Evolutionary conservation across 2,888 invertebrate species (phyloP).

Genomic region (Ennomos quercinarius): DNA sequence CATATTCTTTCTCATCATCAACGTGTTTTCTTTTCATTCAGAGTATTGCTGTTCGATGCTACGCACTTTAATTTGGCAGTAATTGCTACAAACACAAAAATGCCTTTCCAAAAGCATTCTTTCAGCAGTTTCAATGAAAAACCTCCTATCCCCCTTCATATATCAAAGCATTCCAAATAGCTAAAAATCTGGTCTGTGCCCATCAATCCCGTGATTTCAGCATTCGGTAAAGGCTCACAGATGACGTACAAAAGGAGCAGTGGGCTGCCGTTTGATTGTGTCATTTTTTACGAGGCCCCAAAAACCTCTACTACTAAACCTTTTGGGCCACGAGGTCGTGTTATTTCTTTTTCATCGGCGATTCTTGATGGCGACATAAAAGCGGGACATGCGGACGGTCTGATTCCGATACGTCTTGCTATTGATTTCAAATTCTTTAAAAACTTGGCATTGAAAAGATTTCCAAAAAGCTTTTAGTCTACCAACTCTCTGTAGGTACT

Average conservation of each 20-base stretch:
- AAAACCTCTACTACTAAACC: constrained; percentile 32
- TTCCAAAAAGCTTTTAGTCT: not conserved
- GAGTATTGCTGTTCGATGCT: too few species aligned
- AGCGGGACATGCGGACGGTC: constrained; percentile 19
- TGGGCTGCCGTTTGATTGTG: constrained; percentile 37
- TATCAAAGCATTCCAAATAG: constrained; percentile 35
- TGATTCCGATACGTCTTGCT: constrained; percentile 10
- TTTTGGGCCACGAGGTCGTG: constrained; percentile 32
- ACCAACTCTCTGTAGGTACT: too few species aligned
- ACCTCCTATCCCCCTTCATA: constrained; percentile 22
- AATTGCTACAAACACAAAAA: not conserved
- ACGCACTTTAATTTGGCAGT: too few species aligned
- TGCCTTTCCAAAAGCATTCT: constrained; percentile 11
- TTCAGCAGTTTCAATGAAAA: constrained; percentile 16
- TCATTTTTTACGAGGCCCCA: constrained; percentile 39
- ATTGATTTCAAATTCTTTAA: constrained; percentile 4
- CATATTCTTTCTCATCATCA: too few species aligned
- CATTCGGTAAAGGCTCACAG: constrained; percentile 29
- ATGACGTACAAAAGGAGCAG: constrained; percentile 37
- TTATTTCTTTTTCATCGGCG: constrained; percentile 38
- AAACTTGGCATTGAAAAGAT: not conserved
- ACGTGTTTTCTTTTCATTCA: too few species aligned
- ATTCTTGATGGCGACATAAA: constrained; percentile 37
- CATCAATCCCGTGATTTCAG: constrained; percentile 27
- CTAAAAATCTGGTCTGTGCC: constrained; percentile 30